Percentiles rank a stretch among this genome's conserved stretches.
These are phyloP conservation scores for Andrena bicolor DNA, from an alignment of 2,888 invertebrate genomes.

Conservation along the genomic window DNA sequence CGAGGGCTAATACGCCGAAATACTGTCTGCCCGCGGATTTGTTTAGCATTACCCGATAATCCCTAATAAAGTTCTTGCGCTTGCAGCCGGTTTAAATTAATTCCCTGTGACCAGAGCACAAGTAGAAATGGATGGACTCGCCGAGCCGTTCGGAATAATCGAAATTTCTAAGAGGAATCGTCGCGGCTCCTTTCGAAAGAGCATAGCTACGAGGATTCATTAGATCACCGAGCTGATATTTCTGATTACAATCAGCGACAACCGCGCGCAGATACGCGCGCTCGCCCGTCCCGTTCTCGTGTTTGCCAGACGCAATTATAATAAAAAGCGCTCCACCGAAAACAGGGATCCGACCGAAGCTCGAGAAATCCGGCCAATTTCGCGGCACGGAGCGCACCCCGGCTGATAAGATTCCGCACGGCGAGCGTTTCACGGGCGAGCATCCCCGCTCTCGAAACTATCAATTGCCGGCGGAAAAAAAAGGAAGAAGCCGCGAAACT, in stretches of 20 bases:
- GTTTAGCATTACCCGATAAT: not conserved
- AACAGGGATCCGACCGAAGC: not conserved
- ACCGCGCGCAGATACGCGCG: no score
- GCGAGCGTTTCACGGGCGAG: constrained; percentile 10
- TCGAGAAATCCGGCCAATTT: constrained; percentile 38
- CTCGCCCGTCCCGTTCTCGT: not conserved
- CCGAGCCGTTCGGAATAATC: not conserved
- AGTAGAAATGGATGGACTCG: no score
- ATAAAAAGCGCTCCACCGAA: constrained; percentile 16
- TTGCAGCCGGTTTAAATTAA: not conserved
- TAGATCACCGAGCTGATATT: no score
- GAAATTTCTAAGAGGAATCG: not conserved
- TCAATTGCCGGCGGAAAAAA: constrained; percentile 35
- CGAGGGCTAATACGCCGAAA: constrained; percentile 36
- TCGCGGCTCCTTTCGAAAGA: no score
- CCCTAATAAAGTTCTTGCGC: constrained; percentile 5
- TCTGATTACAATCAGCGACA: no score
- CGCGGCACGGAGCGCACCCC: constrained; percentile 23
- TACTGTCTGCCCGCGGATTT: constrained; percentile 36
- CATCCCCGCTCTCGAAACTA: constrained; percentile 20
- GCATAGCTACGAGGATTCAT: no score
- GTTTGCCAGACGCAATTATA: constrained; percentile 32
- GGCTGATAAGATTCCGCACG: constrained; percentile 22
- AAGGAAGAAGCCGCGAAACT: constrained; percentile 13
- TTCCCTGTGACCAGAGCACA: no score